Base-by-base conservation (phyloP, 2,888 invertebrate species). In the Timema cristinae region DNA sequence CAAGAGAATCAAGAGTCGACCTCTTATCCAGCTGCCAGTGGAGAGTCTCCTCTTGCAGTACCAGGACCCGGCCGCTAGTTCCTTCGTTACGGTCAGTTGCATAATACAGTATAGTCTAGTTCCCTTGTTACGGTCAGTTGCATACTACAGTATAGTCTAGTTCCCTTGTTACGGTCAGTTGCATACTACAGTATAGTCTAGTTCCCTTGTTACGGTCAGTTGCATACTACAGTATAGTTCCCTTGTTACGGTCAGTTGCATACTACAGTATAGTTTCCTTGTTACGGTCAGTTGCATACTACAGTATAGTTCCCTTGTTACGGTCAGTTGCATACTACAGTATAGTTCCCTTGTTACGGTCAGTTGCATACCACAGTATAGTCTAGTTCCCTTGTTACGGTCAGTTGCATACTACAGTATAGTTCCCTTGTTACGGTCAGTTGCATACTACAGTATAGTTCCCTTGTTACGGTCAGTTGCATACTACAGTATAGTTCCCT, bases 11-110 rank as follows among this genome's bases (percentile, higher is more conserved):
- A 95, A 95, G 81, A 93, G 92, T 75, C 87, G 96, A 66, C 89
- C 92, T 0, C 86, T 88, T 78, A 92, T 97, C 5, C 92, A 93
- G 82, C 84, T 97, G 72, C 97, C 97, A 0, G 91, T 97, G 10
- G 91, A 94, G 78, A 89, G 91, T 7, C 84, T 97, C 15, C 82
- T 97, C 68, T 85, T 89, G 67, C 91, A 93, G 75, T 97, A 95
- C 82, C 88, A 88, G 78, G 91, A 93, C 78, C 89, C 92, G 7
- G 84, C 88, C 70, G 90, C 91, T 15, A 91, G 91, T 78, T 90
- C 89, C 79, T 95, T 90, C 85, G 91, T 90, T 79, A 90, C 89
- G 79, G 93, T 93, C 49, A 71, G 71, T 67, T 16, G 61, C 32
- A 4, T 32, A 32, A 1, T 32, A 32, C 32, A 1, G 32, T 32